Evolutionary conservation across 92 coral and sea anemone species (phyloP).

Genomic region (Montipora capitata): DNA sequence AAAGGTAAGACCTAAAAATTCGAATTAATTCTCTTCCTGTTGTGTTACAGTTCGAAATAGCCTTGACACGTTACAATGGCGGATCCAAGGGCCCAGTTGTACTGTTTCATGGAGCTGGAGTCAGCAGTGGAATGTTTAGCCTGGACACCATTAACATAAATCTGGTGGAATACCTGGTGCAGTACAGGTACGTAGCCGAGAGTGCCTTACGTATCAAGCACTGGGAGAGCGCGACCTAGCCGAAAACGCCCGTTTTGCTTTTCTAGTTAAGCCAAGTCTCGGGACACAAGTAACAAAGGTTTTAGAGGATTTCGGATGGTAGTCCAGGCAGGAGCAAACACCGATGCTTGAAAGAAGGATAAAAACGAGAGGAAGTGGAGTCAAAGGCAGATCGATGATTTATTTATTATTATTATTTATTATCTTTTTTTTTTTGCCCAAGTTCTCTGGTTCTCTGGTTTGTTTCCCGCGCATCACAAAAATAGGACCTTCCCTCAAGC

Average conservation of each 20-base stretch:
- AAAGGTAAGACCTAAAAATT: not conserved
- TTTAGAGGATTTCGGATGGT: not conserved
- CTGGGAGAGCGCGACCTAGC: not conserved
- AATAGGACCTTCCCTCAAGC: no score
- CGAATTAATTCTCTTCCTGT: not conserved
- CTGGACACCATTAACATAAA: conserved; percentile 67
- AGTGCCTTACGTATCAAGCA: not conserved
- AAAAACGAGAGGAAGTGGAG: not conserved
- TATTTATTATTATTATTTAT: not conserved
- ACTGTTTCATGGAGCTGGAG: conserved; percentile 67
- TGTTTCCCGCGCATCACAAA: not conserved
- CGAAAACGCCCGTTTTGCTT: not conserved
- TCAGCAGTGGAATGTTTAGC: conserved; percentile 65
- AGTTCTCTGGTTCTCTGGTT: not conserved
- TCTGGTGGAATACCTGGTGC: conserved; percentile 60
- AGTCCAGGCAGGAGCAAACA: not conserved
- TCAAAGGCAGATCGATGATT: no score
- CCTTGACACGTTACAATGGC: conserved; percentile 65
- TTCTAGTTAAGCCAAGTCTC: not conserved
- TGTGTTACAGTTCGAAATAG: conserved; percentile 49
- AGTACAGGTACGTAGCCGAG: conserved; percentile 29
- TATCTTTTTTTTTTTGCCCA: not conserved
- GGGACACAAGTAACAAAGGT: not conserved
- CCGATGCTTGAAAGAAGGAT: not conserved
- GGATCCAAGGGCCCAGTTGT: conserved; percentile 69